Evolutionary conservation across 2,888 invertebrate genomes (phyloP).

Genomic region (Pasiphila rectangulata): DNA sequence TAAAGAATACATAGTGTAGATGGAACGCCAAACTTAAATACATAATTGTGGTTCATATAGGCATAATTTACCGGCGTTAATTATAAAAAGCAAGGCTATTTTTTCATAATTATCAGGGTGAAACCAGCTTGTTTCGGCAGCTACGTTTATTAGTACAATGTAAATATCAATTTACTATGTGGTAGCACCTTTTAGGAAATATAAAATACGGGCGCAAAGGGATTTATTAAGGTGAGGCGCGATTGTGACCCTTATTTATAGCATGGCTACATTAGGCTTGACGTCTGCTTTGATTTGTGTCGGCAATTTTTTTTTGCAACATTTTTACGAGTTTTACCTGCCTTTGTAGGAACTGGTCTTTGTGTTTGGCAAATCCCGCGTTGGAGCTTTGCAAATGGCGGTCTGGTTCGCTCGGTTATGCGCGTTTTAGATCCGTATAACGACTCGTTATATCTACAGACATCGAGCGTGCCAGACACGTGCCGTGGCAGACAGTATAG

Average conservation of each 20-base stretch:
- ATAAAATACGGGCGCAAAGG: conserved; percentile 47
- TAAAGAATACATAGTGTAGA: no score
- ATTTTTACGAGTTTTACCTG: conserved; percentile 5
- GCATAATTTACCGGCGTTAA: neutral
- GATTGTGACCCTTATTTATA: conserved; percentile 34
- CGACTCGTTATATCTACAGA: no score
- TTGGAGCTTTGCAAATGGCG: no score
- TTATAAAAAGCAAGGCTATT: neutral
- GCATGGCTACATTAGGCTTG: conserved; percentile 25
- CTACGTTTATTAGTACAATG: conserved; percentile 40
- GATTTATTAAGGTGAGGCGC: conserved; percentile 36
- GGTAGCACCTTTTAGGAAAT: conserved; percentile 46
- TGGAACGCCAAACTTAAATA: no score
- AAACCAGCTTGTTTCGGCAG: conserved; percentile 18
- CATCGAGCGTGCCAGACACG: no score
- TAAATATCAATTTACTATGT: conserved; percentile 56
- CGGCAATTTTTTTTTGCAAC: conserved; percentile 24
- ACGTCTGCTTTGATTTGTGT: conserved; percentile 31
- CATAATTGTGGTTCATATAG: neutral
- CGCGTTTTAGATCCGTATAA: no score
- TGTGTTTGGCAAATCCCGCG: conserved; percentile 1
- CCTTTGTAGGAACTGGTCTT: conserved; percentile 6
- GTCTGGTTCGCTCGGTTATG: no score
- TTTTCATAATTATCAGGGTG: neutral
- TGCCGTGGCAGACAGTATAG: no score